phyloP scores from a whole-genome alignment of 2,113 vertebrate species.

The Saccopteryx leptura region DNA sequence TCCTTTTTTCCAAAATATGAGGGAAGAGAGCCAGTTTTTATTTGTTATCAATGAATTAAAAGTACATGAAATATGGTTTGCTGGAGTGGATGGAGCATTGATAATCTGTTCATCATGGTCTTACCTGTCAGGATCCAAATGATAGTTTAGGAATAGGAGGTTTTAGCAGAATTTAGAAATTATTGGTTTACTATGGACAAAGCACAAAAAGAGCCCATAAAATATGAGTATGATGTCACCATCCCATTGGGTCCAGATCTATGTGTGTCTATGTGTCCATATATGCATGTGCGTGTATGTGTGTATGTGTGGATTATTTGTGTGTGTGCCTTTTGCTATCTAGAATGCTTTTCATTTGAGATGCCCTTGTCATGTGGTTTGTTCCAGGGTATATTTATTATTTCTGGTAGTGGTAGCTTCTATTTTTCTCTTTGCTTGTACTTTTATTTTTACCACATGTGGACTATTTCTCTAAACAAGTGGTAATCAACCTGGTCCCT shows the following conservation, averaged over 20 bases:
- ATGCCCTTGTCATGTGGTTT: not conserved
- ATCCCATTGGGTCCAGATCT: not conserved
- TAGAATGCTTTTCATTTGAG: not conserved
- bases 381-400: not conserved
- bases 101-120: not conserved
- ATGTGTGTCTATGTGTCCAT: not conserved
- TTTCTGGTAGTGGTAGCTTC: not conserved
- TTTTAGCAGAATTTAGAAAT: not conserved
- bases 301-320: not conserved
- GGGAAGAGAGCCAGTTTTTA: not conserved
- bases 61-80: not conserved
- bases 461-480: not conserved
- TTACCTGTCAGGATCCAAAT: not conserved
- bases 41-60: constrained; percentile 17
- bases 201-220: not conserved
- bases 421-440: not conserved
- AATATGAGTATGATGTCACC: not conserved
- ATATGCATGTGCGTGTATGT: too few relatives aligned
- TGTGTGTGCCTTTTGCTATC: not conserved
- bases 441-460: not conserved
- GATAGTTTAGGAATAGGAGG: not conserved
- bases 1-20: not conserved
- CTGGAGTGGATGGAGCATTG: not conserved
- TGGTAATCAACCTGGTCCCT: too few relatives aligned
- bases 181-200: not conserved